Evolutionary conservation across 1,140 invertebrate genomes (phyloP).

Genomic region (Battus philenor): DNA sequence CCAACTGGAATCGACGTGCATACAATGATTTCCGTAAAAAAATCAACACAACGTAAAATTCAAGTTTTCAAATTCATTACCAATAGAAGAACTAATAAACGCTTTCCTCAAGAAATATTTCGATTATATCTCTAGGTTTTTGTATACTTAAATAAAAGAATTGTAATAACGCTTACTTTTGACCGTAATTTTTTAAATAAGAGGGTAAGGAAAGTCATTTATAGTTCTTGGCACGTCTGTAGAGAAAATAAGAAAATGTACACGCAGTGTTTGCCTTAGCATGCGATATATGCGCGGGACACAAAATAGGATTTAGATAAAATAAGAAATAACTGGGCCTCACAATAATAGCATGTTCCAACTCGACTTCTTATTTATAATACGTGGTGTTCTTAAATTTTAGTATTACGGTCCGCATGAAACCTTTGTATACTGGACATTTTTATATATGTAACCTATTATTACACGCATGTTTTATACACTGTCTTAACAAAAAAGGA

Average conservation of each 20-base stretch:
- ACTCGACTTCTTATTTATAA: slow-evolving; percentile 47
- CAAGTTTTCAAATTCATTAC: too few relatives aligned
- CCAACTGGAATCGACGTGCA: too few relatives aligned
- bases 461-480: too few relatives aligned
- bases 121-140: too few relatives aligned
- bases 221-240: slow-evolving; percentile 68
- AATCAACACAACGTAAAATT: too few relatives aligned
- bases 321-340: slow-evolving; percentile 54
- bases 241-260: slow-evolving; percentile 67
- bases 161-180: not conserved
- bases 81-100: too few relatives aligned
- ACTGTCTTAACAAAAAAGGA: too few relatives aligned
- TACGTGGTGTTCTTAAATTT: slow-evolving; percentile 45
- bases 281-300: slow-evolving; percentile 64
- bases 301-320: slow-evolving; percentile 70
- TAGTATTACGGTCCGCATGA: slow-evolving; percentile 28
- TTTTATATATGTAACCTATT: slow-evolving; percentile 25
- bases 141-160: too few relatives aligned
- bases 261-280: slow-evolving; percentile 63
- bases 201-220: slow-evolving; percentile 45
- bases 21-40: too few relatives aligned
- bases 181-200: slow-evolving; percentile 24
- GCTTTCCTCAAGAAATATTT: too few relatives aligned
- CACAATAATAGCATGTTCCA: slow-evolving; percentile 35
- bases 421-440: slow-evolving; percentile 24